Percentiles rank a stretch among this genome's conserved stretches.
Conservation (phyloP, 2,888 invertebrate species). For the Busseola fusca region DNA sequence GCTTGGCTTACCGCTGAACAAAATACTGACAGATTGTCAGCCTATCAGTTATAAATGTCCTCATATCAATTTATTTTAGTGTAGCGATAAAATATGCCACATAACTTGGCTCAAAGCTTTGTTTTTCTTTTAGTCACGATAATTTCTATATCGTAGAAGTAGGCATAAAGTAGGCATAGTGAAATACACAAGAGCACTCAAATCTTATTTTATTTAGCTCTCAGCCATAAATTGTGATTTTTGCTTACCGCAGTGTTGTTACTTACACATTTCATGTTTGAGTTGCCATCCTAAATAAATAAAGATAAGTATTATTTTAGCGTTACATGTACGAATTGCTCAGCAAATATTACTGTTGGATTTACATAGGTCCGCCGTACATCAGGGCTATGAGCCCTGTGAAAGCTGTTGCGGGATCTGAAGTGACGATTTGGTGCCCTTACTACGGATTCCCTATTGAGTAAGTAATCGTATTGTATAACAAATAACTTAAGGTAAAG, state of each 20-base stretch:
- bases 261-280: conserved; percentile 53
- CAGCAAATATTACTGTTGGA: conserved; percentile 57
- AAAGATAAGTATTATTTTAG: conserved; percentile 60
- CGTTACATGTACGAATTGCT: conserved; percentile 48
- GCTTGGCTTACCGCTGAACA: conserved; percentile 16
- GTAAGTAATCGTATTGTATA: conserved; percentile 69
- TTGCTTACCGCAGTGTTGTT: conserved; percentile 44
- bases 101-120: conserved; percentile 22
- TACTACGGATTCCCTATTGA: conserved; percentile 95
- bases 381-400: conserved; percentile 92
- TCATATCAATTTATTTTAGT: conserved; percentile 51
- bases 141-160: conserved; percentile 20
- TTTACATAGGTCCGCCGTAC: conserved; percentile 91
- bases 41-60: conserved; percentile 37
- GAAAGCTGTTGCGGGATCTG: conserved; percentile 94
- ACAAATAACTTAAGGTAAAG: conserved; percentile 5
- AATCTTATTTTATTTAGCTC: conserved; percentile 48
- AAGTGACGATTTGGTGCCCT: conserved; percentile 93
- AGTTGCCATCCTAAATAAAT: conserved; percentile 63
- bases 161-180: conserved; percentile 14
- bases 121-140: conserved; percentile 38
- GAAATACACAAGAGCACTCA: conserved; percentile 37
- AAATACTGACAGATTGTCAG: conserved; percentile 48
- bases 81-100: conserved; percentile 29
- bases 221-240: conserved; percentile 52